These are phyloP conservation scores for Helicoverpa assulta DNA, from an alignment of 2,888 invertebrate species.

Conservation along the genomic window DNA sequence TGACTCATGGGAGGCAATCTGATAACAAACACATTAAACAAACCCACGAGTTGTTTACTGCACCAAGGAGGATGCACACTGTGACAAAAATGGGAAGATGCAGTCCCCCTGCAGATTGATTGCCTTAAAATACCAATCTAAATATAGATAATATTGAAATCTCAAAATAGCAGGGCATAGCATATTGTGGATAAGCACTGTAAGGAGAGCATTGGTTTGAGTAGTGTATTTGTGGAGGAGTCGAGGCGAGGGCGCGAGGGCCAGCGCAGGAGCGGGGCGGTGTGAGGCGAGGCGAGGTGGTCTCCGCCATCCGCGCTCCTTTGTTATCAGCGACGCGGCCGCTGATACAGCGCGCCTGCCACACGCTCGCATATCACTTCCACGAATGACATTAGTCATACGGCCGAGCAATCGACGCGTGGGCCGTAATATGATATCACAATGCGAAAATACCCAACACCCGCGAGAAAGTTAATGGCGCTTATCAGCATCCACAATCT, in stretches of 20 bases:
- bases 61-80: conserved; percentile 58
- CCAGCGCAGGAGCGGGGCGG: conserved; percentile 66
- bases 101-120: conserved; percentile 82
- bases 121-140: conserved; percentile 85
- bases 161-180: conserved; percentile 86
- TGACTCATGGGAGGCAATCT: conserved; percentile 83
- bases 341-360: conserved; percentile 82
- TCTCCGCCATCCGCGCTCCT: conserved; percentile 77
- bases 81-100: conserved; percentile 72
- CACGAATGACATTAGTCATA: conserved; percentile 90
- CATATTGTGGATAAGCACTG: conserved; percentile 74
- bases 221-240: conserved; percentile 66
- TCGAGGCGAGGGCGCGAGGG: conserved; percentile 60
- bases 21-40: conserved; percentile 77
- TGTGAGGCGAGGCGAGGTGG: conserved; percentile 63
- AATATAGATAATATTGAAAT: conserved; percentile 87
- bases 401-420: conserved; percentile 88
- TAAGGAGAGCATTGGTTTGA: conserved; percentile 66
- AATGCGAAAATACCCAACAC: conserved; percentile 91
- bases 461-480: conserved; percentile 91
- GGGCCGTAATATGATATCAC: conserved; percentile 91
- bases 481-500: conserved; percentile 91
- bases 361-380: conserved; percentile 88
- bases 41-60: conserved; percentile 63
- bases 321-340: conserved; percentile 87